A percentile compares a stretch with the other conserved stretches of the same genome.
These are phyloP conservation scores for Apodemia duryi DNA, from an alignment of 2,888 invertebrate species.

Conservation along the genomic window DNA sequence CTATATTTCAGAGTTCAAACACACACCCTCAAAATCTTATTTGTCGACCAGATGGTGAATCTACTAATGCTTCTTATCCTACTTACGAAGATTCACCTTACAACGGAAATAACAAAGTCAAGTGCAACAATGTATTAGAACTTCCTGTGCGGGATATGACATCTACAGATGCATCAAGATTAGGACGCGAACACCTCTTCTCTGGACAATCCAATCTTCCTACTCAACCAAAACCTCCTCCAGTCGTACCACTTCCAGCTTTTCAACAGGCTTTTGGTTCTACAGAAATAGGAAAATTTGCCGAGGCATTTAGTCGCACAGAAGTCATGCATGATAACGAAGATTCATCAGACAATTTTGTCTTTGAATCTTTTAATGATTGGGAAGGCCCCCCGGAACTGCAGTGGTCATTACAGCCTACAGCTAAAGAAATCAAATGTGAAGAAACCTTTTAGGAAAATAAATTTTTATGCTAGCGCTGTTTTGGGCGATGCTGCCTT, in stretches of 20 bases:
- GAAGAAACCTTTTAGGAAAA: slow-evolving; percentile 64
- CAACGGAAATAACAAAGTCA: slow-evolving; percentile 42
- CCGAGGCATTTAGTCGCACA: slow-evolving; percentile 83
- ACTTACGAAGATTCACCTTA: slow-evolving; percentile 56
- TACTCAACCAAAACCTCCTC: slow-evolving; percentile 58
- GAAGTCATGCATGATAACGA: slow-evolving; percentile 69
- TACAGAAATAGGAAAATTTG: slow-evolving; percentile 91
- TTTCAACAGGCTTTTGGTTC: slow-evolving; percentile 93
- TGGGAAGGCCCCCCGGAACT: slow-evolving; percentile 63
- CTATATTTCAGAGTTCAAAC: slow-evolving; percentile 51
- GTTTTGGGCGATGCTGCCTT: slow-evolving; percentile 35
- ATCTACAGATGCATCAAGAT: slow-evolving; percentile 40
- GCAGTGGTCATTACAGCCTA: slow-evolving; percentile 62
- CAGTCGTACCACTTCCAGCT: slow-evolving; percentile 84
- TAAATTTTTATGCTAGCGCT: slow-evolving; percentile 50
- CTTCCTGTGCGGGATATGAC: slow-evolving; percentile 24
- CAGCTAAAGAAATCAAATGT: slow-evolving; percentile 66
- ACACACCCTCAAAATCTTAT: slow-evolving; percentile 49
- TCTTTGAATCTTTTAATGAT: slow-evolving; percentile 63
- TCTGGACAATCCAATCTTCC: slow-evolving; percentile 49
- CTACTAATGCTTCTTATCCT: slow-evolving; percentile 50
- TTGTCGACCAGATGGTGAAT: slow-evolving; percentile 56
- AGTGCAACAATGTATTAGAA: slow-evolving; percentile 42
- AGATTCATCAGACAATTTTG: slow-evolving; percentile 58
- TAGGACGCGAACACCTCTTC: slow-evolving; percentile 42